Percentiles rank a stretch among this genome's conserved stretches.
These are phyloP conservation scores for Tinea trinotella DNA, from an alignment of 2,888 invertebrate genomes.

Conservation along the genomic window DNA sequence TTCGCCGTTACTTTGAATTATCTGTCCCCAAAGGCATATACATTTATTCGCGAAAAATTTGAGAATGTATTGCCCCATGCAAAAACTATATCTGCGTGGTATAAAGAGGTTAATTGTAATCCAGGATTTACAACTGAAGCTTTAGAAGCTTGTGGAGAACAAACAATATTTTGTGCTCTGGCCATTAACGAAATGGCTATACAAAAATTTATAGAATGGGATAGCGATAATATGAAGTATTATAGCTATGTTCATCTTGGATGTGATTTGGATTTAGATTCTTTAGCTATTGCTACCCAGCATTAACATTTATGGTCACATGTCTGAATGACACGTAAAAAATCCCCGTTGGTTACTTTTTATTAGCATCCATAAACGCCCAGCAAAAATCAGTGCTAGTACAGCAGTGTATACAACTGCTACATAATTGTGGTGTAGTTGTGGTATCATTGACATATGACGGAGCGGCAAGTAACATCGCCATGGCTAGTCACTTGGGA, in stretches of 20 bases:
- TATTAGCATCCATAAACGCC: background rate
- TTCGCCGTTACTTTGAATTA: too few relatives aligned
- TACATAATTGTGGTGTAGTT: background rate
- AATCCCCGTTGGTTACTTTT: background rate
- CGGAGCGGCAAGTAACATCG: conserved; percentile 23
- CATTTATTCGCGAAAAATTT: too few relatives aligned
- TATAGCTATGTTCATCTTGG: background rate
- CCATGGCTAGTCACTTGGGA: conserved; percentile 25
- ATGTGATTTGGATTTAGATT: background rate
- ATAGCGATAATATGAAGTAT: too few relatives aligned
- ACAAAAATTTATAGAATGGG: conserved; percentile 11
- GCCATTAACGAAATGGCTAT: conserved; percentile 13
- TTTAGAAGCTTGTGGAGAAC: too few relatives aligned
- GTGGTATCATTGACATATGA: conserved; percentile 21
- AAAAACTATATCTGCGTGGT: too few relatives aligned
- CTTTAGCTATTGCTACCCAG: background rate
- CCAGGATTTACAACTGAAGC: too few relatives aligned
- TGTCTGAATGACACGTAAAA: background rate
- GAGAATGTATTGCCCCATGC: too few relatives aligned
- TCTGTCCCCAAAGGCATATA: too few relatives aligned
- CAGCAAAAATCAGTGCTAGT: background rate
- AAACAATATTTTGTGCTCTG: background rate
- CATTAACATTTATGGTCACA: background rate
- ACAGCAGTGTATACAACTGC: background rate
- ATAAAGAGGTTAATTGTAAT: too few relatives aligned